Evolutionary conservation across 2,888 invertebrate genomes (phyloP).

Genomic region (Onthophagus sagittarius): DNA sequence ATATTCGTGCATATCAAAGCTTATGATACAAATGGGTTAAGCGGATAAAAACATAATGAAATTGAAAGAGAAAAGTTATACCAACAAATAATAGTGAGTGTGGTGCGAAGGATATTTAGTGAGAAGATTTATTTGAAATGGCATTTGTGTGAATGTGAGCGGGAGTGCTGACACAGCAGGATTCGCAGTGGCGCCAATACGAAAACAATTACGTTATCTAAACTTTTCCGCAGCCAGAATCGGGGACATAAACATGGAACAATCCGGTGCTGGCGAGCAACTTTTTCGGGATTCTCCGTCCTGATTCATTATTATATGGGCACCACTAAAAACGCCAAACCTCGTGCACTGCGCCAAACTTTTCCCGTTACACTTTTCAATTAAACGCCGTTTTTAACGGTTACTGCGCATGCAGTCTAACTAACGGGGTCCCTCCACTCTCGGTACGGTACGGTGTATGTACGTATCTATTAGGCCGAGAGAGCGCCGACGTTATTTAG

Average conservation of each 20-base stretch:
- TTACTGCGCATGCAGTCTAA: neutral
- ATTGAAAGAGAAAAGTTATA: too few relatives aligned
- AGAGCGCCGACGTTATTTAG: neutral
- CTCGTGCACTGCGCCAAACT: neutral
- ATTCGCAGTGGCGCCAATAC: neutral
- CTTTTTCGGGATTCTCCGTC: neutral
- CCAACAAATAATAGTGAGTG: too few relatives aligned
- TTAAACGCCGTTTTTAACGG: neutral
- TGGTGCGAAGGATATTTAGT: too few relatives aligned
- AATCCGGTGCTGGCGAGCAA: neutral
- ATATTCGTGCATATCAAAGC: too few relatives aligned
- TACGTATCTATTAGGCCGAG: neutral
- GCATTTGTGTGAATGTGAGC: neutral
- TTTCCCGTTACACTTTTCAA: neutral
- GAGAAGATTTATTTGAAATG: neutral
- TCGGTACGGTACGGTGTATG: neutral
- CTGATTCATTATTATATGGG: neutral
- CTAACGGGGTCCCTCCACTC: neutral
- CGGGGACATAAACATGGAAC: neutral
- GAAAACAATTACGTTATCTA: neutral
- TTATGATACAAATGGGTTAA: neutral
- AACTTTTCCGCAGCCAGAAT: neutral
- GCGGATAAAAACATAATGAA: neutral
- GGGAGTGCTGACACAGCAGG: neutral
- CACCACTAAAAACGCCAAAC: neutral